Evolutionary conservation across 1,140 invertebrate genomes (phyloP).

Genomic region (Panulirus ornatus): DNA sequence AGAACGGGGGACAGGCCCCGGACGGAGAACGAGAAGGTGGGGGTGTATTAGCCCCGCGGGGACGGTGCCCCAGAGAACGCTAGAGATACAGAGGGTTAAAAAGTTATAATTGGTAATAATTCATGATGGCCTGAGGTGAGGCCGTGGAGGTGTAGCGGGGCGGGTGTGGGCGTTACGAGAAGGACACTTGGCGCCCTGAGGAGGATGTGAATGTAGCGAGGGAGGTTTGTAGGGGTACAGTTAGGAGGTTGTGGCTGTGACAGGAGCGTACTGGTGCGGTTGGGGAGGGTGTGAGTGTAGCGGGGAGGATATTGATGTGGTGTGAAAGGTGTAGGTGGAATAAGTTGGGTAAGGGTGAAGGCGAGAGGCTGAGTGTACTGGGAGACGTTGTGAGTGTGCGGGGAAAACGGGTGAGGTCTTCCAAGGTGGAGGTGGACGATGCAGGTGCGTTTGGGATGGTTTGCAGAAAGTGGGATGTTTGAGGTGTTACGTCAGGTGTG

Average conservation of each 20-base stretch:
- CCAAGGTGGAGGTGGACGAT: too few species aligned
- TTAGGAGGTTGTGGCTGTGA: background rate
- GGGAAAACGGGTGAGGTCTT: too few species aligned
- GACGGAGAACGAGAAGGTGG: too few species aligned
- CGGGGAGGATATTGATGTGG: background rate
- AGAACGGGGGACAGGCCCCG: background rate
- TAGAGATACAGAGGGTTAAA: conserved; percentile 54
- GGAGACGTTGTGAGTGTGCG: background rate
- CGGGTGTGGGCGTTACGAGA: background rate
- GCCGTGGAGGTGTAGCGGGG: background rate
- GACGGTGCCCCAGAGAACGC: conserved; percentile 16
- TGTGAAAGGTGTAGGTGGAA: background rate
- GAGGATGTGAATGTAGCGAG: background rate
- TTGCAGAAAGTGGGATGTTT: too few species aligned
- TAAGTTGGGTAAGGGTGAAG: background rate
- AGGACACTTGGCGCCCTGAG: background rate
- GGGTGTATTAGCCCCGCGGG: conserved; percentile 2
- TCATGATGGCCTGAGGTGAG: conserved; percentile 29
- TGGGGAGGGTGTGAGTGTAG: background rate
- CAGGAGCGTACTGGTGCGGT: too few species aligned
- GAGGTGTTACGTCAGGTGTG: too few species aligned
- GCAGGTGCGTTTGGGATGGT: too few species aligned
- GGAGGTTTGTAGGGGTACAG: too few species aligned
- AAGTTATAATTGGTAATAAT: conserved; percentile 65
- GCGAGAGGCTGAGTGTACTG: background rate